phyloP scores from a whole-genome alignment of 1,140 invertebrate genomes.

The Bradynema listronoti region DNA sequence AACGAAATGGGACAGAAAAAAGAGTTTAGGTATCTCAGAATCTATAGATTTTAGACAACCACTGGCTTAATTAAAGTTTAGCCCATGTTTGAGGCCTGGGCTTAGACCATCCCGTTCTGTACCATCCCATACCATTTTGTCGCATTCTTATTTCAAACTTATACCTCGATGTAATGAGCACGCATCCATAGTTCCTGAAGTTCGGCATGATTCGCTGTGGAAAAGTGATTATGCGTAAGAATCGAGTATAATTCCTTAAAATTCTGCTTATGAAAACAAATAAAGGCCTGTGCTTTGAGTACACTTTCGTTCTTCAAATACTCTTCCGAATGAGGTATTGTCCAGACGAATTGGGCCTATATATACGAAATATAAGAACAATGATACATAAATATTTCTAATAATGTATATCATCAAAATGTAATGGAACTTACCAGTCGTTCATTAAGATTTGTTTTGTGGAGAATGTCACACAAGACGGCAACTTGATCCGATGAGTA shows the following conservation, averaged over 20 bases:
- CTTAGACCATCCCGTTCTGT: too few relatives aligned
- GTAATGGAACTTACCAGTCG: constrained; percentile 18
- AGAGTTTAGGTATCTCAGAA: too few relatives aligned
- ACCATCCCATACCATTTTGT: too few relatives aligned
- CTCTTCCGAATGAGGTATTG: constrained; percentile 87
- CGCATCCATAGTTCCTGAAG: constrained; percentile 73
- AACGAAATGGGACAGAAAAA: too few relatives aligned
- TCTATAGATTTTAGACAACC: too few relatives aligned
- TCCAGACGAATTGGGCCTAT: constrained; percentile 83
- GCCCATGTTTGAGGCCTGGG: too few relatives aligned
- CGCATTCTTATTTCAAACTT: too few relatives aligned
- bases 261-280: constrained; percentile 69
- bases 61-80: too few relatives aligned
- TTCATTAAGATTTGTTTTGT: constrained; percentile 24
- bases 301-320: constrained; percentile 88
- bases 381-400: too few relatives aligned
- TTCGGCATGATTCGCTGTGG: constrained; percentile 87
- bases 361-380: too few relatives aligned
- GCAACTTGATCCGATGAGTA: constrained; percentile 25
- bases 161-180: constrained; percentile 63
- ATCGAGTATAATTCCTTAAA: constrained; percentile 94
- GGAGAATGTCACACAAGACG: constrained; percentile 28
- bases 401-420: too few relatives aligned
- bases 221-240: constrained; percentile 89
- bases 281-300: constrained; percentile 95